A percentile compares a stretch with the other conserved stretches of the same genome.
These are phyloP conservation scores for Malurus leucopterus DNA, from an alignment of 2,797 vertebrate species.

Conservation along the genomic window DNA sequence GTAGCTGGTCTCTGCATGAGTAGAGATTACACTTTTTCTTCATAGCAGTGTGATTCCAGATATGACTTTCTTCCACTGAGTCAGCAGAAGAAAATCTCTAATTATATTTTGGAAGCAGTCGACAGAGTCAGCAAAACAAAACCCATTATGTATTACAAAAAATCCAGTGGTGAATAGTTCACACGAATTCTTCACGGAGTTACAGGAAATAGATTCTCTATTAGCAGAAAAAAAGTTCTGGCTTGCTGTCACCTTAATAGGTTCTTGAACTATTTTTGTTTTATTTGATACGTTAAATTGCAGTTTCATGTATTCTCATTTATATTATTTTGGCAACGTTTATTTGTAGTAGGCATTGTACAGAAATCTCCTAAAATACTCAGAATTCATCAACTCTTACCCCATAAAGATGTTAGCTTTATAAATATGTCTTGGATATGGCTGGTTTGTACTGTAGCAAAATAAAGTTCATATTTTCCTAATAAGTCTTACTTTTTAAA, in stretches of 20 bases:
- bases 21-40: not conserved
- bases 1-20: not conserved
- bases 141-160: conserved; percentile 16
- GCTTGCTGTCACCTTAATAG: not conserved
- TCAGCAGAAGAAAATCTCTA: conserved; percentile 27
- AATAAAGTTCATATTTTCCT: not conserved
- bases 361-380: not conserved
- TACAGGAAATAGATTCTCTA: not conserved
- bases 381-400: not conserved
- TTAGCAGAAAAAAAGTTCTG: not conserved
- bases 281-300: not conserved
- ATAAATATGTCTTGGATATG: not conserved
- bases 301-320: not conserved
- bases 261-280: not conserved
- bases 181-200: not conserved
- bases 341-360: not conserved
- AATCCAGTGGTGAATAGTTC: not conserved
- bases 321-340: not conserved
- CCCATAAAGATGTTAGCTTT: not conserved
- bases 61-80: not conserved
- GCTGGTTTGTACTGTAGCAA: not conserved
- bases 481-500: not conserved
- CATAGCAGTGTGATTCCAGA: not conserved
- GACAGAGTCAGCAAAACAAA: conserved; percentile 48
- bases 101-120: conserved; percentile 10